Evolutionary conservation across 2,888 invertebrate species (phyloP), one percentile per base, ranked within the genome.

Genomic region (Clistopyga incitator): DNA sequence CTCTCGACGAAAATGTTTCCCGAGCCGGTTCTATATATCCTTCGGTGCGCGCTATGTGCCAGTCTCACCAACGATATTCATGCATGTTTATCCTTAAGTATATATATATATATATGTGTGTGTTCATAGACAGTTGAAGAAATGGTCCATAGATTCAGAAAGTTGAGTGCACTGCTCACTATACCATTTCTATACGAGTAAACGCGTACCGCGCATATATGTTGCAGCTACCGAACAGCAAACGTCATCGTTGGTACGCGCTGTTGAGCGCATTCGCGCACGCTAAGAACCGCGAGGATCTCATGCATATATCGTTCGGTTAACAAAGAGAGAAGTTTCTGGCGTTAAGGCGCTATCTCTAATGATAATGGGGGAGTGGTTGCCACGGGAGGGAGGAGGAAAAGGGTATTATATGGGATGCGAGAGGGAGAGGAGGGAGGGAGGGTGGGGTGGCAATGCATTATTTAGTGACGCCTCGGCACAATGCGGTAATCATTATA

Each of bases 401-500:
- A 59, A 71, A 54, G 79, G 67, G 75, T 38, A 42, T 54, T 70
- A 45, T 64, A 50, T 42, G 71, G 34, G 38, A 68, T 74, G 67
- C 54, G 71, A 50, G 76, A 80, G 81, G 71, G 75, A 80, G 78
- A 71, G 74, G 74, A 81, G 78, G 59, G 78, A 50, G 11, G 42
- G 23, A 25, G 70, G 47, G 74, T 65, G 71, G 86, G 84, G 77
- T 72, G 76, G 85, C 87, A 81, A 89, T 90, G 89, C 88, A 89
- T 90, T 91, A 90, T 90, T 90, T 90, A 90, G 88, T 87, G 88
- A 88, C 88, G 88, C 85, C 88, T 85, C 86, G 85, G 88, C 87
- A 88, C 89, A 88, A 88, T 88, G 88, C 87, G 85, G 84, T 90
- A 91, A 90, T 91, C 90, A 90, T 90, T 89, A 90, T 90, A 91